Percentiles rank a stretch among this genome's conserved stretches.
These are phyloP conservation scores for Echinarachnius parma DNA, from an alignment of 53 echinoderm and acorn worm genomes.

Conservation along the genomic window DNA sequence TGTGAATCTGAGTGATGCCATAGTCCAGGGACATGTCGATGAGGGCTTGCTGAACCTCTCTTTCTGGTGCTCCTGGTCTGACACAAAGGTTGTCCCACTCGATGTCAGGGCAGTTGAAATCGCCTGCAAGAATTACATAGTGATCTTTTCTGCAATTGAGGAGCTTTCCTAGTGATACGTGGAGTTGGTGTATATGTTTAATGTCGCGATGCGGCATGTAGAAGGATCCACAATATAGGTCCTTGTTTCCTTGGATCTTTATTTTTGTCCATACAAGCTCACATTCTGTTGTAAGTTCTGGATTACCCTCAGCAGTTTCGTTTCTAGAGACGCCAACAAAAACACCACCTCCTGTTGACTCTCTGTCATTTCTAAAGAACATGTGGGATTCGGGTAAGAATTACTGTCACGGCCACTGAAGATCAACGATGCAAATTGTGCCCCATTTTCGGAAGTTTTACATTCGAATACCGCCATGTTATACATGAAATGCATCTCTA, in stretches of 20 bases:
- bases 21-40: constrained; percentile 2
- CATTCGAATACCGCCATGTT: no score
- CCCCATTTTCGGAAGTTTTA: no score
- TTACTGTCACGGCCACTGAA: no score
- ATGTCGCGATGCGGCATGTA: constrained; percentile 33
- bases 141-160: background rate
- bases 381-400: no score
- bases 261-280: constrained; percentile 20
- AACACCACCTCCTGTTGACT: constrained; percentile 23
- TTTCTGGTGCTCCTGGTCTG: constrained; percentile 5
- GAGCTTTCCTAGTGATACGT: background rate
- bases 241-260: constrained; percentile 13
- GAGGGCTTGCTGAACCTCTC: constrained; percentile 25
- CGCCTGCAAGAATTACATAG: constrained; percentile 33
- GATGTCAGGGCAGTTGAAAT: constrained; percentile 34
- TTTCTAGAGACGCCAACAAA: background rate
- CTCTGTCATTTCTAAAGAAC: constrained; percentile 31
- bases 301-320: background rate
- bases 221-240: constrained; percentile 21
- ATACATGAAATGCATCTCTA: no score
- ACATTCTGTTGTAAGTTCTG: constrained; percentile 18
- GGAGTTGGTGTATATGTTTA: constrained; percentile 9
- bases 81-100: constrained; percentile 19
- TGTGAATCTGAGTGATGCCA: constrained; percentile 6
- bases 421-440: no score